A percentile compares a stretch with the other conserved stretches of the same genome.
Conservation (phyloP, 2,113 vertebrate genomes). For the Orthochromis malagaraziensis region DNA sequence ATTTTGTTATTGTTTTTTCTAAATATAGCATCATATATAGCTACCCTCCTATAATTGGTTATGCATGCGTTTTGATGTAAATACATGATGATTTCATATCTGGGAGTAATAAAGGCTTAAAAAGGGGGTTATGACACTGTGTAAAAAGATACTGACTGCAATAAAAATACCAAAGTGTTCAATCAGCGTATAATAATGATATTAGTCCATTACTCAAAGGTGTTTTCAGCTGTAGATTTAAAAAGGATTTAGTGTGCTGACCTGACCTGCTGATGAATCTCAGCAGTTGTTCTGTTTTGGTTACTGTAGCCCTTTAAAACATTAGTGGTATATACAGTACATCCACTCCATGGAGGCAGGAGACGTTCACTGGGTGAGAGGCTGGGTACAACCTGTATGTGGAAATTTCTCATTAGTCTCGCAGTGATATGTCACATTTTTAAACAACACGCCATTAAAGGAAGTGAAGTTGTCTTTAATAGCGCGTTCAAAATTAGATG, state of each 20-base stretch:
- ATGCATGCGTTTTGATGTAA: not conserved
- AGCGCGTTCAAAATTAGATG: constrained; percentile 12
- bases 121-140: not conserved
- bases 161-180: rapidly evolving
- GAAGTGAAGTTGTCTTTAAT: not conserved
- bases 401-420: not conserved
- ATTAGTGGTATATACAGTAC: not conserved
- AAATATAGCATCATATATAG: not conserved
- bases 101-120: not conserved
- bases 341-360: not conserved
- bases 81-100: not conserved
- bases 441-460: not conserved
- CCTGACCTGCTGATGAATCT: not conserved
- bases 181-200: not conserved
- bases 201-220: not conserved
- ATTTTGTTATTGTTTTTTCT: not conserved
- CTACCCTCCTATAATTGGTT: not conserved
- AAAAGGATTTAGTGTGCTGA: not conserved
- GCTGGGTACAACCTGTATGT: not conserved
- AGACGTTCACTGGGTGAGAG: not conserved
- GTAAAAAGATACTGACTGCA: not conserved
- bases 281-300: not conserved
- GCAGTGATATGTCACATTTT: constrained; percentile 12
- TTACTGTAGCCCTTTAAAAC: not conserved
- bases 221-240: not conserved